These are phyloP conservation scores for Opisthograptis luteolata DNA, from an alignment of 2,888 invertebrate genomes.

Conservation along the genomic window DNA sequence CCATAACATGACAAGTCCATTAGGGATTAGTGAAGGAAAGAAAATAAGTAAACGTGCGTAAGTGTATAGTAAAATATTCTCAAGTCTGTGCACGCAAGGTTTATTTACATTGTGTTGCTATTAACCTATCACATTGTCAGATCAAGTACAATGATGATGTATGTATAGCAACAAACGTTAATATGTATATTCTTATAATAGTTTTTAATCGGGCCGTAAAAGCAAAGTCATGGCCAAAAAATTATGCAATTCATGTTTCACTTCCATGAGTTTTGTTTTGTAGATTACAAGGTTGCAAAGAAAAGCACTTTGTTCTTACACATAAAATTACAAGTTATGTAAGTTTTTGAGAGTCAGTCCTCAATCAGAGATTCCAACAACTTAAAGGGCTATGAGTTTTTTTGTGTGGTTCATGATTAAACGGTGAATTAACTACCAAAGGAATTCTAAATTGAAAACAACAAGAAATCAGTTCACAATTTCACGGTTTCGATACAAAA, in stretches of 20 bases:
- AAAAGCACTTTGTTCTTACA: slow-evolving; percentile 7
- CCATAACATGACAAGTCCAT: slow-evolving; percentile 84
- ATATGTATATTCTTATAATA: neutral
- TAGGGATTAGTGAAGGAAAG: slow-evolving; percentile 48
- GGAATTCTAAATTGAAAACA: slow-evolving; percentile 48
- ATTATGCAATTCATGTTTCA: slow-evolving; percentile 53
- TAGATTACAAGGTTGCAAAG: slow-evolving; percentile 29
- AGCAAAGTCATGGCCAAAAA: slow-evolving; percentile 61
- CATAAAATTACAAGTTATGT: neutral
- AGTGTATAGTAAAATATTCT: slow-evolving; percentile 30
- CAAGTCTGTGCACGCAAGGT: slow-evolving; percentile 31
- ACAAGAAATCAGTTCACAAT: slow-evolving; percentile 64
- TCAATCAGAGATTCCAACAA: neutral
- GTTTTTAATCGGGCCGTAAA: neutral
- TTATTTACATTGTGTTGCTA: slow-evolving; percentile 10
- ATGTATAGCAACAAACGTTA: too few relatives aligned
- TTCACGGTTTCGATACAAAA: slow-evolving; percentile 63
- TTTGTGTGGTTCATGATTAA: slow-evolving; percentile 49
- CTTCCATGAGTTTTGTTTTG: slow-evolving; percentile 59
- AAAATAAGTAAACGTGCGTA: slow-evolving; percentile 37
- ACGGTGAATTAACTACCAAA: slow-evolving; percentile 39
- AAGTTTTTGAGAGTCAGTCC: neutral
- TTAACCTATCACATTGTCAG: neutral
- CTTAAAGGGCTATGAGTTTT: too few relatives aligned
- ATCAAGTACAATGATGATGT: too few relatives aligned